phyloP scores from a whole-genome alignment of 2,113 vertebrate genomes.

The Odobenus rosmarus region DNA sequence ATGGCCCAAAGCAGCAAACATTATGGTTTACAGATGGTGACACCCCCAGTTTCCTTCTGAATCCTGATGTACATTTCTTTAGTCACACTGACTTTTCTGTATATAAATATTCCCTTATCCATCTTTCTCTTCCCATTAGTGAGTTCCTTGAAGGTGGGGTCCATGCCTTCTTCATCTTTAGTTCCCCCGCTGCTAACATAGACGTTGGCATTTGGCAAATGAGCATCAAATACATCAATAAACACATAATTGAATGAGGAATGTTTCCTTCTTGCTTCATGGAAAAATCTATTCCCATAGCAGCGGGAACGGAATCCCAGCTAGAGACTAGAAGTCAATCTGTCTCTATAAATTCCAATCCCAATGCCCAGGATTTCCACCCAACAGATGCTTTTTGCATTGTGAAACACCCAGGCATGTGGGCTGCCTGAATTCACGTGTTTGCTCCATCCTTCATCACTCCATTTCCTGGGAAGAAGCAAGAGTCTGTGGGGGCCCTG shows the following conservation, averaged over 20 bases:
- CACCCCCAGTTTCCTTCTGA: neutral
- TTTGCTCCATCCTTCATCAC: conserved; percentile 72
- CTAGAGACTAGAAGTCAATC: conserved; percentile 54
- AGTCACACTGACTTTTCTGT: neutral
- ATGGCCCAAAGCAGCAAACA: neutral
- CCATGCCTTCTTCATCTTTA: neutral
- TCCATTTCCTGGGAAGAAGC: conserved; percentile 73
- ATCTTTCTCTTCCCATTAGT: neutral
- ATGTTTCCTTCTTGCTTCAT: conserved; percentile 52
- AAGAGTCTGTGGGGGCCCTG: conserved; percentile 63
- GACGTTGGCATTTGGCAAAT: neutral
- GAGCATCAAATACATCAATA: neutral
- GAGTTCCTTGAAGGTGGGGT: neutral
- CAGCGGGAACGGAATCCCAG: conserved; percentile 45
- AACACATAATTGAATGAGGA: neutral
- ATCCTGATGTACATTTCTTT: neutral
- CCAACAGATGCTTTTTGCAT: conserved; percentile 79
- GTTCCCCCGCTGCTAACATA: neutral
- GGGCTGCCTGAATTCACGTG: conserved; percentile 72
- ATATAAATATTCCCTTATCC: neutral
- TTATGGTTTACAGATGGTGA: neutral
- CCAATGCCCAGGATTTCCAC: conserved; percentile 72
- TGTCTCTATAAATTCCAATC: conserved; percentile 76
- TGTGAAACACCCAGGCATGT: conserved; percentile 67
- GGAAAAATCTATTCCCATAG: conserved; percentile 53